phyloP scores from a whole-genome alignment of 1,140 invertebrate species.

The Cataglyphis hispanica region DNA sequence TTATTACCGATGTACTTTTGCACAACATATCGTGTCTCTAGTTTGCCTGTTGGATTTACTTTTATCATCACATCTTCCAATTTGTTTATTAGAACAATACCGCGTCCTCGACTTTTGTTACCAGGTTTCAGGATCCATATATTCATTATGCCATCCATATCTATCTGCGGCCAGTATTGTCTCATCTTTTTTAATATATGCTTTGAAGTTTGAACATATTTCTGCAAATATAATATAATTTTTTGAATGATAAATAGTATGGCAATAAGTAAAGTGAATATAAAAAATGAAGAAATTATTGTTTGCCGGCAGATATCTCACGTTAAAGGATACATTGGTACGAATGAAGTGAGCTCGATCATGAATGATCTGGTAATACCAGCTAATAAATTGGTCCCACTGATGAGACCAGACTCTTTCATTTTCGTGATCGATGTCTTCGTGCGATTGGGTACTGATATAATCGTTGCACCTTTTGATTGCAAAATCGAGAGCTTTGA shows the following conservation, averaged over 20 bases:
- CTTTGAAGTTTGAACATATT: conserved; percentile 84
- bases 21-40: conserved; percentile 94
- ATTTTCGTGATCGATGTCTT: conserved; percentile 94
- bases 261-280: background rate
- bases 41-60: conserved; percentile 88
- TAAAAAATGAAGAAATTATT: background rate
- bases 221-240: conserved; percentile 75
- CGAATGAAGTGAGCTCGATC: conserved; percentile 77
- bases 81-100: conserved; percentile 95
- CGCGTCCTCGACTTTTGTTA: conserved; percentile 96
- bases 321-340: conserved; percentile 79
- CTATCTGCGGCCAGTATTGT: conserved; percentile 92
- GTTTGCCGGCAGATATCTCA: conserved; percentile 67
- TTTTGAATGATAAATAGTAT: background rate
- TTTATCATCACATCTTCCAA: conserved; percentile 94
- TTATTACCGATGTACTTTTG: conserved; percentile 97
- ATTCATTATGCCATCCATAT: conserved; percentile 94
- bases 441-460: conserved; percentile 91
- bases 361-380: conserved; percentile 84
- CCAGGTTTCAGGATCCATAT: conserved; percentile 99
- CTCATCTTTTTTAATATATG: conserved; percentile 86
- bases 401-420: conserved; percentile 92
- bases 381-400: conserved; percentile 93
- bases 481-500: conserved; percentile 92
- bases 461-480: conserved; percentile 92